Percentiles rank a stretch among this genome's conserved stretches.
Evolutionary conservation across 92 coral and sea anemone species (phyloP).

Genomic region (Epizoanthus illoricatus): DNA sequence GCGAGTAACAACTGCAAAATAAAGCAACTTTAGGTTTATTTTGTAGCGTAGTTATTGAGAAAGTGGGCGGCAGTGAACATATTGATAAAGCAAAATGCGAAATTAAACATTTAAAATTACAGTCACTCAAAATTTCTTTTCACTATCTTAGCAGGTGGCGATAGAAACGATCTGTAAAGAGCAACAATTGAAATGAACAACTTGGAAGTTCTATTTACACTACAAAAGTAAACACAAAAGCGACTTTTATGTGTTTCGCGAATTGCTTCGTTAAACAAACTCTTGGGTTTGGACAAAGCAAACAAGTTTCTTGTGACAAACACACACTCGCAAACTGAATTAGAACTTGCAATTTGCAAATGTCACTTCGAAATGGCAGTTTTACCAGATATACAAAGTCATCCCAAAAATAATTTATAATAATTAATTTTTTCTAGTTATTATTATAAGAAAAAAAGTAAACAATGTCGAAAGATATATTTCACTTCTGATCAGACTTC

Average conservation of each 20-base stretch:
- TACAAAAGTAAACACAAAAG: slow-evolving; percentile 25
- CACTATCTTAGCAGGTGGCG: slow-evolving; percentile 26
- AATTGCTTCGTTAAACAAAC: slow-evolving; percentile 39
- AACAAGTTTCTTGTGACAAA: slow-evolving; percentile 14
- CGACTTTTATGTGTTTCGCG: slow-evolving; percentile 1
- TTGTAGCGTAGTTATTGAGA: not conserved
- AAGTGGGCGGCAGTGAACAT: not conserved
- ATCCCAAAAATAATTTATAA: slow-evolving; percentile 5
- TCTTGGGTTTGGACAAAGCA: not conserved
- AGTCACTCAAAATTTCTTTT: slow-evolving; percentile 9
- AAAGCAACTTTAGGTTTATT: not conserved
- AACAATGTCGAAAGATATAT: not conserved
- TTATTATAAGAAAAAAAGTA: slow-evolving; percentile 18
- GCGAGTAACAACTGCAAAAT: not conserved
- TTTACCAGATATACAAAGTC: not conserved
- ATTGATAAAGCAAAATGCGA: slow-evolving; percentile 1
- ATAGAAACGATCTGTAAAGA: slow-evolving; percentile 18
- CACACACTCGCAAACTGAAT: not conserved
- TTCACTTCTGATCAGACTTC: slow-evolving; percentile 13
- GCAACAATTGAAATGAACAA: slow-evolving; percentile 40
- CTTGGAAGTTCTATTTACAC: slow-evolving; percentile 27
- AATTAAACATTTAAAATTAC: slow-evolving; percentile 36
- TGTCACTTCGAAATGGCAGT: not conserved
- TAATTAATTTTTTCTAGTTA: slow-evolving; percentile 14
- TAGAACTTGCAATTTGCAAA: not conserved